Evolutionary conservation across 2,113 vertebrate species (phyloP), one percentile per base, ranked within the genome.

Genomic region (Ptyas mucosa): DNA sequence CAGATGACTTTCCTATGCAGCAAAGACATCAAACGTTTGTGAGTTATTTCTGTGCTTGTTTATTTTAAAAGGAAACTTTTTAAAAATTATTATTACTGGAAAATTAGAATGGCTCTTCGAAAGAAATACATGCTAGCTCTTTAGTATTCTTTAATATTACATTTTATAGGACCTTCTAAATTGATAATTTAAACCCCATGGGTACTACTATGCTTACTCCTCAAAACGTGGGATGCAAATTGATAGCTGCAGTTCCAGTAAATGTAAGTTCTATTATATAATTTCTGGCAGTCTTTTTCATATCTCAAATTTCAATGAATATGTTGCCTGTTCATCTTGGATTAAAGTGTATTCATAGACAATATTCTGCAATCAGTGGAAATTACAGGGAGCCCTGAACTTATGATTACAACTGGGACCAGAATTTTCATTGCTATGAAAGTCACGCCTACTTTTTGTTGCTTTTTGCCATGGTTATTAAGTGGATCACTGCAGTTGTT

Each of bases 11-110:
- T 54, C 93, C 4, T 61, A 95, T 91, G 94, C 81, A 94, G 93
- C 87, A 95, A 92, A 96, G 96, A 94, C 97, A 95, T 97, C 95
- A 96, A 89, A 91, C 95, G 39, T 49, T 20, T 95, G 95, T 95
- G 92, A n/a, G 49, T 49, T 92, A 75, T 94, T 95, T 95, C 57
- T 51, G 46, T 94, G 95, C 95, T 54, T 54, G 52, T 46, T 0
- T 90, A 69, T 69, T 20, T 90, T 69, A 92, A 94, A 49, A 93
- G 53, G 52, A 86, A 55, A 85, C 69, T 43, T 95, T 39, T 26
- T 15, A 93, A 91, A 57, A 49, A 94, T 93, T 91, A 64, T 91
- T 21, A 92, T 23, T 57, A 91, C 18, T 69, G 29, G 64, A 88
- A 81, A 55, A 69, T 10, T 18, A 53, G 61, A 55, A 46, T 4